Evolutionary conservation across 2,888 invertebrate species (phyloP).

Genomic region (Cyclophora punctaria): DNA sequence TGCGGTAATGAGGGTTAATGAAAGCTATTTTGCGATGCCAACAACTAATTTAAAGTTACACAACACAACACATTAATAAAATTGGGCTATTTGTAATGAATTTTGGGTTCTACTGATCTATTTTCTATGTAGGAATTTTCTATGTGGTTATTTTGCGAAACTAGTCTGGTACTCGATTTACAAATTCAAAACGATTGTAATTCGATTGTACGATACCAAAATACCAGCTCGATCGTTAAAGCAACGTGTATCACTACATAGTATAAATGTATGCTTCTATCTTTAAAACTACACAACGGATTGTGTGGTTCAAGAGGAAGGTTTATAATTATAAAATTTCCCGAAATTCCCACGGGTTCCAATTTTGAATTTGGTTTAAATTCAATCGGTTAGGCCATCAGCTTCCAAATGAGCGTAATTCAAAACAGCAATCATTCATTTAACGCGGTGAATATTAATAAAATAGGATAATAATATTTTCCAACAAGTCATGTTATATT

Average conservation of each 20-base stretch:
- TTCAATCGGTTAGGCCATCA: too few species aligned
- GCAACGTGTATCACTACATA: too few species aligned
- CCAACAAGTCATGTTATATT: neutral
- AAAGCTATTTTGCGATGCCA: constrained; percentile 12
- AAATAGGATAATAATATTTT: too few species aligned
- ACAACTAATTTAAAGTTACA: constrained; percentile 34
- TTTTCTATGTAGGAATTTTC: constrained; percentile 4
- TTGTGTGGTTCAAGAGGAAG: too few species aligned
- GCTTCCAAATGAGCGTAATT: neutral
- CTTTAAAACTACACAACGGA: too few species aligned
- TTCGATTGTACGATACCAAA: too few species aligned
- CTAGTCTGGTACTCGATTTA: neutral
- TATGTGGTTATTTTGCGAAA: neutral
- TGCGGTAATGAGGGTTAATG: constrained; percentile 14
- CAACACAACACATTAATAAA: constrained; percentile 22
- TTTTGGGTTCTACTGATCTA: constrained; percentile 3
- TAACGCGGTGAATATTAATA: neutral
- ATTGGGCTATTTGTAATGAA: constrained; percentile 7
- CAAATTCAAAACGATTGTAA: too few species aligned
- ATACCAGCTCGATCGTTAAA: too few species aligned
- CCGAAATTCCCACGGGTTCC: too few species aligned
- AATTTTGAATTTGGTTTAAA: too few species aligned
- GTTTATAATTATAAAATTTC: too few species aligned
- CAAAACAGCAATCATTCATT: neutral
- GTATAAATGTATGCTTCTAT: too few species aligned